These are phyloP conservation scores for Silurus meridionalis DNA, from an alignment of 2,113 vertebrate genomes.

Conservation along the genomic window DNA sequence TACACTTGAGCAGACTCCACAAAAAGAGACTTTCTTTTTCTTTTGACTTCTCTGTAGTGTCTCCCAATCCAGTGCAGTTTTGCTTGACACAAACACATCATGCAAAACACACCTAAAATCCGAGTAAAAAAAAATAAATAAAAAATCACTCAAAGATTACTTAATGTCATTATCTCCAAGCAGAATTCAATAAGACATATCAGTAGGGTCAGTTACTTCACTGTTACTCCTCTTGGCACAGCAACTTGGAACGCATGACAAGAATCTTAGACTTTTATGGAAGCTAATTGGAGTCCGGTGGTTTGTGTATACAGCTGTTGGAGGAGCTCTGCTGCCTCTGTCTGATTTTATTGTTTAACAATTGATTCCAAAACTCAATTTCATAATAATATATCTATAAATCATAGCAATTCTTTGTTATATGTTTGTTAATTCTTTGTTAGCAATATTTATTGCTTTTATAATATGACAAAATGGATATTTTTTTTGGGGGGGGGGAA, in stretches of 20 bases:
- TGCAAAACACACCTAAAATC: background rate
- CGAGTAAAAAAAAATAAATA: background rate
- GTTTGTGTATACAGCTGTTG: constrained; percentile 35
- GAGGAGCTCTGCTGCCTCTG: constrained; percentile 15
- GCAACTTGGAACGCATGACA: background rate
- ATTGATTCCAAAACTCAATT: background rate
- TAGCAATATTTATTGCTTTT: background rate
- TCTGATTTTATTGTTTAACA: background rate
- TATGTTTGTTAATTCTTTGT: background rate
- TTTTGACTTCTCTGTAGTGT: background rate
- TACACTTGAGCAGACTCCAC: background rate
- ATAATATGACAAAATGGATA: background rate
- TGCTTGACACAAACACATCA: background rate
- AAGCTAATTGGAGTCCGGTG: constrained; percentile 57
- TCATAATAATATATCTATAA: background rate
- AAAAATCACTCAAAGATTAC: background rate
- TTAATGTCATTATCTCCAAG: background rate
- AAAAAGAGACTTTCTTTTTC: background rate
- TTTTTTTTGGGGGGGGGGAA: background rate
- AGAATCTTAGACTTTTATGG: background rate
- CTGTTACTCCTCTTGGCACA: background rate
- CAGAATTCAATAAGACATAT: background rate
- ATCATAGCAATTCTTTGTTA: background rate
- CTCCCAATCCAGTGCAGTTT: background rate
- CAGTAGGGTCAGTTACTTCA: background rate